These are phyloP conservation scores for Drosophila tsacasi DNA, from an alignment of 1,140 invertebrate genomes.

Conservation along the genomic window DNA sequence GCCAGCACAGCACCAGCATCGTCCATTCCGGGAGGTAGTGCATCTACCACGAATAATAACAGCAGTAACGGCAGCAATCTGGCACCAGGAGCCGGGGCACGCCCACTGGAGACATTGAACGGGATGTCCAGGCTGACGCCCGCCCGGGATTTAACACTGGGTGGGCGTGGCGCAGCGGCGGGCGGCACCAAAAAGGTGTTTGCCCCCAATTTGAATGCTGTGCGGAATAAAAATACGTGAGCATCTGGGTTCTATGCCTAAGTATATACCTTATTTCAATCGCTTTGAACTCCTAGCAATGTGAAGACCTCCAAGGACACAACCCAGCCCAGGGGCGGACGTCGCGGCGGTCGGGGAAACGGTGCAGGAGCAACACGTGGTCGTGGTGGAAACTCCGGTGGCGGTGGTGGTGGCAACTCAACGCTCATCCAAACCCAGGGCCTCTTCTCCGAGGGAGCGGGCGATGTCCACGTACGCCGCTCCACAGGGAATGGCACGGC, in stretches of 20 bases:
- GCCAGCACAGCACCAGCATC: constrained; percentile 40
- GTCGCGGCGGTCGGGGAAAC: constrained; percentile 54
- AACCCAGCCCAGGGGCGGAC: constrained; percentile 61
- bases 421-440: constrained; percentile 78
- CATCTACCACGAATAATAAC: constrained; percentile 28
- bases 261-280: no score
- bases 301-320: constrained; percentile 82
- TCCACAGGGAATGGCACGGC: constrained; percentile 42
- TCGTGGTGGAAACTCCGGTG: constrained; percentile 41
- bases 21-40: constrained; percentile 41
- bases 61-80: constrained; percentile 12
- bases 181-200: constrained; percentile 68
- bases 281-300: constrained; percentile 44
- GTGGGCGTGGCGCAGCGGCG: constrained; percentile 69
- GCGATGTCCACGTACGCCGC: constrained; percentile 65
- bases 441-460: constrained; percentile 80
- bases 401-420: constrained; percentile 51
- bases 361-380: constrained; percentile 52
- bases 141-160: constrained; percentile 86
- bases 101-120: constrained; percentile 44
- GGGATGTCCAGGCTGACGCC: constrained; percentile 82
- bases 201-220: constrained; percentile 79
- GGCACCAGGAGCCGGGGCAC: constrained; percentile 8
- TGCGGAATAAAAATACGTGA: constrained; percentile 82
- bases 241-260: constrained; percentile 3